These are phyloP conservation scores for Ammospiza caudacuta DNA, from an alignment of 2,113 vertebrate species.

Conservation along the genomic window DNA sequence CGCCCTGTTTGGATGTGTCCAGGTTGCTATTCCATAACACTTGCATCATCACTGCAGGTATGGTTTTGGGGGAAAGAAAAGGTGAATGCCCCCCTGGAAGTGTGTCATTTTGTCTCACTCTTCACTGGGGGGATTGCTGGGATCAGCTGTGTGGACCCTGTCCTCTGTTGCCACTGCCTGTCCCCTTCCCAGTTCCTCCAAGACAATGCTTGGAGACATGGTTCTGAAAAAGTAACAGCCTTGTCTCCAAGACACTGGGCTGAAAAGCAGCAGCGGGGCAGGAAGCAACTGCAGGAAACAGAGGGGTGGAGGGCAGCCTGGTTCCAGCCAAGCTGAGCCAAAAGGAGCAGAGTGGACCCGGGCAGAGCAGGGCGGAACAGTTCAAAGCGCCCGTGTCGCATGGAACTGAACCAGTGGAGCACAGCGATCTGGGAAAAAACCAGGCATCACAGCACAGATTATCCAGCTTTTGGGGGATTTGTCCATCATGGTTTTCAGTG, in stretches of 20 bases:
- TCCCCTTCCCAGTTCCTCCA: background rate
- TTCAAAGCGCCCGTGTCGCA: background rate
- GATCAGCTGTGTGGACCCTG: background rate
- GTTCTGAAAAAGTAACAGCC: background rate
- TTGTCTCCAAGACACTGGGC: background rate
- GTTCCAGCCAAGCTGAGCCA: background rate
- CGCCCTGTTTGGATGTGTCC: background rate
- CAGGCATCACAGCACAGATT: background rate
- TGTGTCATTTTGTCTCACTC: background rate
- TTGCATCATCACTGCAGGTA: fast-evolving
- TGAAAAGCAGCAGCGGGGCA: fast-evolving
- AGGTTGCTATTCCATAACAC: background rate
- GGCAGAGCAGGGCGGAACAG: background rate
- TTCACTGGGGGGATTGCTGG: background rate
- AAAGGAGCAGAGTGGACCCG: background rate
- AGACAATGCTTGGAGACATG: fast-evolving
- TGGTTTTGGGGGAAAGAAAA: fast-evolving
- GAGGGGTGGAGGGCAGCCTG: background rate
- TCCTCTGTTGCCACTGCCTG: background rate
- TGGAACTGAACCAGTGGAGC: background rate
- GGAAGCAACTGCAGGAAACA: fast-evolving
- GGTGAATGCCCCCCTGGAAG: background rate
- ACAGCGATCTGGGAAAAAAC: fast-evolving
- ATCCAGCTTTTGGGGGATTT: background rate
- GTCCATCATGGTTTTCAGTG: background rate